Base-by-base conservation (phyloP, 2,113 vertebrate species). In the Macquaria ambigua region DNA sequence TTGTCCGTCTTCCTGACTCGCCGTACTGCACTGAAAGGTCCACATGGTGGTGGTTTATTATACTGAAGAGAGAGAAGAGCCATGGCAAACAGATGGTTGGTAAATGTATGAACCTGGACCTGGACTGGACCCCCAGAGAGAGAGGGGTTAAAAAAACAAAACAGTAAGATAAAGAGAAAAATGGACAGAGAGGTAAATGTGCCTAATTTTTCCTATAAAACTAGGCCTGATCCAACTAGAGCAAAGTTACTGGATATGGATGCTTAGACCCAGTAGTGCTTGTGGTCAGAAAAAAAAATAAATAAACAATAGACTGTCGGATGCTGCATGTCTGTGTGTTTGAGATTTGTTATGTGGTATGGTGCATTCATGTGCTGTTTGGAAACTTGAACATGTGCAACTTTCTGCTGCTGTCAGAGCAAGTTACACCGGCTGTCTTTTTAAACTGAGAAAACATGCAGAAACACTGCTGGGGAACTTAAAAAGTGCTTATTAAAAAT, bases 401-500 rank as follows among this genome's bases (percentile, higher is more conserved):
- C 15, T 23, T 63, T 64, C 5, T 52, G 48, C 68, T 46, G 25
- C 53, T 61, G 8, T 76, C 46, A 41, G 48, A 31, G 31, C 14
- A 48, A 62, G 46, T 6, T 12, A 8, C 56, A 52, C 5, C 14
- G 1, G 5, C 23, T 14, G 21, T 37, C 43, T 68, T 69, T 72
- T 67, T 66, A 56, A 72, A 53, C 12, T 37, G 55, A 37, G 41
- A n/a, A 62, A 50, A 50, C 5, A 39, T 28, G 12, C 37, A 66
- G 48, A 50, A 3, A 48, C 37, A 67, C n/a, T 2, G 4, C 9
- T 6, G 23, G 18, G 18, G 50, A 20, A 7, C 50, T 52, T 18
- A 34, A 81, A 34, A 69, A 55, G 48, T 71, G 52, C 61, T 50
- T 50, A 79, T 87, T 72, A 73, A 90, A 85, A 64, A 77, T 75